These are phyloP conservation scores for Acrocera orbiculus DNA, from an alignment of 2,888 invertebrate species.

Conservation along the genomic window DNA sequence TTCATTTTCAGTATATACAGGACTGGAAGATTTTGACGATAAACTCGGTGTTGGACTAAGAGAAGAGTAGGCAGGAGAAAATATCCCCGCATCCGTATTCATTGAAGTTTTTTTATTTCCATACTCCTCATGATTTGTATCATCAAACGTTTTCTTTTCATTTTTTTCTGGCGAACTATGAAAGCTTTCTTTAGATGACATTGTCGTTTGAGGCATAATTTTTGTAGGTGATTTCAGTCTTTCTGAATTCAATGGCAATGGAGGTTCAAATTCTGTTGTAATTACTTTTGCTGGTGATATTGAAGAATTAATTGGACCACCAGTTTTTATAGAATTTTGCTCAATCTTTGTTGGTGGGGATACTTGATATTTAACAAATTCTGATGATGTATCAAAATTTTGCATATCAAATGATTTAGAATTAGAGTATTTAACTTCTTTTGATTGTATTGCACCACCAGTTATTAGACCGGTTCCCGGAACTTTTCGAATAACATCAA, in stretches of 20 bases:
- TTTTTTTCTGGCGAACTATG: slow-evolving; percentile 21
- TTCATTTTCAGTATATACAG: slow-evolving; percentile 32
- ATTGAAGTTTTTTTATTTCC: slow-evolving; percentile 21
- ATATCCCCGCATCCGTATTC: slow-evolving; percentile 14
- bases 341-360: slow-evolving; percentile 32
- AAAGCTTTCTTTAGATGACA: slow-evolving; percentile 15
- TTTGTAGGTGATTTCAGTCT: slow-evolving; percentile 26
- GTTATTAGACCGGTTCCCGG: slow-evolving; percentile 36
- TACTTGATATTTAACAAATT: slow-evolving; percentile 24
- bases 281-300: too few relatives aligned
- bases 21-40: slow-evolving; percentile 31
- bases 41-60: slow-evolving; percentile 26
- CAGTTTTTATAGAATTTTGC: slow-evolving; percentile 22
- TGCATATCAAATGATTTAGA: slow-evolving; percentile 13
- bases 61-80: slow-evolving; percentile 19
- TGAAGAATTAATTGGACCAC: slow-evolving; percentile 28
- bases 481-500: slow-evolving; percentile 32
- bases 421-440: slow-evolving; percentile 14
- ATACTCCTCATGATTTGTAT: slow-evolving; percentile 8
- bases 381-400: slow-evolving; percentile 19
- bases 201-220: slow-evolving; percentile 20
- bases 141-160: slow-evolving; percentile 27
- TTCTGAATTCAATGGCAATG: slow-evolving; percentile 27
- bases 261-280: too few relatives aligned
- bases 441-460: slow-evolving; percentile 25